These are phyloP conservation scores for Rhimphoctona megacephalus DNA, from an alignment of 2,888 invertebrate genomes.

Conservation along the genomic window DNA sequence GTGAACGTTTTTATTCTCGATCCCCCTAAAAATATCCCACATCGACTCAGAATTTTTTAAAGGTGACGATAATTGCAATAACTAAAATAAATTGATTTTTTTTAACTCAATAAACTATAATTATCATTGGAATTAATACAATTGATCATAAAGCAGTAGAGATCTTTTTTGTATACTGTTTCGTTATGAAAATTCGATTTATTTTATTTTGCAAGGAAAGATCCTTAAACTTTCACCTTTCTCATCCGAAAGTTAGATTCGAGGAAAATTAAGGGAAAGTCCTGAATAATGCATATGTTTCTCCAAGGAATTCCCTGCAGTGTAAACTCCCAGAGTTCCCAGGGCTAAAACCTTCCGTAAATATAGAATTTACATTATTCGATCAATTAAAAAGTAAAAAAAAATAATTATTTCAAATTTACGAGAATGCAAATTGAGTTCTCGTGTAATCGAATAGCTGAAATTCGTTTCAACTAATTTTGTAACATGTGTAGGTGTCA, in stretches of 20 bases:
- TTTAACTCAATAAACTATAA: neutral
- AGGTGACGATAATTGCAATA: neutral
- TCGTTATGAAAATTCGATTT: neutral
- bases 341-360: neutral
- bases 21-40: neutral
- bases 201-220: neutral
- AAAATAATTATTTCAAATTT: neutral
- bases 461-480: neutral
- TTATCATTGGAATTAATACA: neutral
- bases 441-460: neutral
- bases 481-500: neutral
- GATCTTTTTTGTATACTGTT: neutral
- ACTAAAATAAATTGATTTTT: neutral
- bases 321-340: neutral
- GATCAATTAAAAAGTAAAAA: neutral
- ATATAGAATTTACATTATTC: constrained; percentile 1
- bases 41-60: neutral
- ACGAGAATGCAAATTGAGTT: neutral
- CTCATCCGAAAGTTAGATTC: neutral
- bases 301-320: neutral
- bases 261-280: neutral
- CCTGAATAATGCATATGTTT: constrained; percentile 4
- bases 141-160: neutral
- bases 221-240: neutral
- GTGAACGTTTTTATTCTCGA: neutral